These are phyloP conservation scores for Caracal caracal DNA, from an alignment of 2,113 vertebrate genomes.

Conservation along the genomic window DNA sequence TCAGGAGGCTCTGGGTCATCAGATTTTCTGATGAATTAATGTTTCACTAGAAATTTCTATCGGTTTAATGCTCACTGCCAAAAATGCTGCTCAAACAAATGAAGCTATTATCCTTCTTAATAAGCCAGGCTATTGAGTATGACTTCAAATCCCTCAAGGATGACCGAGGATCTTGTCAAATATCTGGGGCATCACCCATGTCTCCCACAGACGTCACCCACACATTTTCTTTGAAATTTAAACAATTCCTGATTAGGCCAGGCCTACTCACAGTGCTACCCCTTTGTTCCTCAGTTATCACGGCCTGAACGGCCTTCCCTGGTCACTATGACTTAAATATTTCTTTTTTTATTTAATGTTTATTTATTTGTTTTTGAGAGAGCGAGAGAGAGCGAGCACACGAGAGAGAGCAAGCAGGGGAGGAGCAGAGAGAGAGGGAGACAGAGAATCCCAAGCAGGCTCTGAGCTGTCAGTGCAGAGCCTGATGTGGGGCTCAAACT, in stretches of 20 bases:
- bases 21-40: constrained; percentile 37
- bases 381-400: too few relatives aligned
- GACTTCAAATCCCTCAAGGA: not conserved
- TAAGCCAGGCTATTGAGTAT: not conserved
- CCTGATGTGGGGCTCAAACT: too few relatives aligned
- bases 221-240: not conserved
- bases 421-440: too few relatives aligned
- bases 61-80: not conserved
- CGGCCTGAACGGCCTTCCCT: not conserved
- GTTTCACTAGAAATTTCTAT: constrained; percentile 43
- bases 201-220: not conserved
- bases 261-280: not conserved
- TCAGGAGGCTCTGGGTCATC: not conserved
- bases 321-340: not conserved
- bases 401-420: too few relatives aligned
- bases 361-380: too few relatives aligned
- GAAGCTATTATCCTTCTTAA: constrained; percentile 23
- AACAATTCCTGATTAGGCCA: not conserved
- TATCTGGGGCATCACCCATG: not conserved
- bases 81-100: constrained; percentile 27
- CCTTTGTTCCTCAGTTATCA: not conserved
- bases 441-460: too few relatives aligned
- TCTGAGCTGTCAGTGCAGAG: too few relatives aligned
- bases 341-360: not conserved
- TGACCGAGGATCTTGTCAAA: not conserved